Percentiles rank a stretch among this genome's conserved stretches.
Conservation (phyloP, 2,113 vertebrate species). For the Greenwoodochromis staneri region DNA sequence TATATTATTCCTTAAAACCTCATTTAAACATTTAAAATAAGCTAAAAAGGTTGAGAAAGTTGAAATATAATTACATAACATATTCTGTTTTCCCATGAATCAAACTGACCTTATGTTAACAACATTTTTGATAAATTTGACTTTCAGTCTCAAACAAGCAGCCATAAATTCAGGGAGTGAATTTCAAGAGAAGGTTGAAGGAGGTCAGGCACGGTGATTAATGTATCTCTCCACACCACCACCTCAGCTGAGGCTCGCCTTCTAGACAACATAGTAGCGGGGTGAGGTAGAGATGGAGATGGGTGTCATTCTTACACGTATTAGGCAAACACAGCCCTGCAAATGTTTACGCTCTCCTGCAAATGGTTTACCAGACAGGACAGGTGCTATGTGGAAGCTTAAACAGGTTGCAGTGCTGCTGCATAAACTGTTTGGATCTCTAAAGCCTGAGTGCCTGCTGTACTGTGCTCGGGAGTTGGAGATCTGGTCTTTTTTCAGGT, state of each 20-base stretch:
- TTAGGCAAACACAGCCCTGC: conserved; percentile 48
- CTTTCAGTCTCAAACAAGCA: conserved; percentile 3
- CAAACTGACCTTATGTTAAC: background rate
- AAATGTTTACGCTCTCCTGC: conserved; percentile 62
- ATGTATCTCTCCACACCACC: background rate
- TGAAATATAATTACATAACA: background rate
- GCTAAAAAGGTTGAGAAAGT: background rate
- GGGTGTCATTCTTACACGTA: background rate
- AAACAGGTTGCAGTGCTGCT: conserved; percentile 43
- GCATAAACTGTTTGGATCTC: conserved; percentile 65
- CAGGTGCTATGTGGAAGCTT: conserved; percentile 63
- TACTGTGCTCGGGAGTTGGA: background rate
- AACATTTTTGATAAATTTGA: background rate
- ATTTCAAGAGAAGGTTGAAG: conserved; percentile 1
- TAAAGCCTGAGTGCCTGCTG: background rate
- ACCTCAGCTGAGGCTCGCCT: background rate
- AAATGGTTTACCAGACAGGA: conserved; percentile 64
- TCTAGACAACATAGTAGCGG: background rate
- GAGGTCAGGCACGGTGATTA: conserved; percentile 7
- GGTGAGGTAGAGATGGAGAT: background rate
- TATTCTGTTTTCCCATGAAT: background rate
- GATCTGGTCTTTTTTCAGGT: conserved; percentile 23
- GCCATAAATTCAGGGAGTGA: background rate
- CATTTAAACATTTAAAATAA: background rate
- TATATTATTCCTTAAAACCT: background rate